Evolutionary conservation across 2,113 vertebrate species (phyloP).

Genomic region (Mesocricetus auratus): DNA sequence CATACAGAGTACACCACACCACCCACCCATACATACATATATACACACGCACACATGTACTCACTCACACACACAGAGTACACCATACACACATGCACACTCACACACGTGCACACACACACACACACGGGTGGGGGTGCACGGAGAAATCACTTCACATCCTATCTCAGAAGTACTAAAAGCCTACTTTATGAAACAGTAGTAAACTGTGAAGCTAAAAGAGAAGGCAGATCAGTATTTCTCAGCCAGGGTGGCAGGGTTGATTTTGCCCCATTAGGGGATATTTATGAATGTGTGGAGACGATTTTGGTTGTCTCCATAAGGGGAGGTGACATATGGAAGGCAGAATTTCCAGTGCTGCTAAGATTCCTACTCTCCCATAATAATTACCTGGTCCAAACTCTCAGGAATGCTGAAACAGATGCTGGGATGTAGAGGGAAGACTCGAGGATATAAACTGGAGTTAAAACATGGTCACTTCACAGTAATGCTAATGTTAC

Average conservation of each 20-base stretch:
- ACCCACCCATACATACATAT: too few relatives aligned
- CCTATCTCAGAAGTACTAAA: slow-evolving; percentile 43
- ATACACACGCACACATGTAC: too few relatives aligned
- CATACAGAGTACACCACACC: too few relatives aligned
- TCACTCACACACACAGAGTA: too few relatives aligned
- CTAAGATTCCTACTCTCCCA: neutral
- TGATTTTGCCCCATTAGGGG: neutral
- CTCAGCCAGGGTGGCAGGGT: neutral
- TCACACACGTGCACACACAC: too few relatives aligned
- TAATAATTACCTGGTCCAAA: neutral
- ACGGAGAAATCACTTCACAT: neutral
- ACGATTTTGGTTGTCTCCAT: neutral
- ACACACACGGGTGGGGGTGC: neutral
- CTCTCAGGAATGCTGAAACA: neutral
- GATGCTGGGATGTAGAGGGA: neutral
- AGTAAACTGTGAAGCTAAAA: slow-evolving; percentile 18
- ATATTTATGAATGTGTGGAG: neutral
- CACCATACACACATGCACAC: too few relatives aligned
- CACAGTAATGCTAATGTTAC: neutral
- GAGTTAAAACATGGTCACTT: slow-evolving; percentile 17
- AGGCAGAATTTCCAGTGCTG: neutral
- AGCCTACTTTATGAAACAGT: neutral
- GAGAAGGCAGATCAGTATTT: neutral
- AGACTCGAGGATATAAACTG: neutral
- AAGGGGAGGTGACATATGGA: neutral